Evolutionary conservation across 2,113 vertebrate genomes (phyloP).

Genomic region (Pollachius pollachius): DNA sequence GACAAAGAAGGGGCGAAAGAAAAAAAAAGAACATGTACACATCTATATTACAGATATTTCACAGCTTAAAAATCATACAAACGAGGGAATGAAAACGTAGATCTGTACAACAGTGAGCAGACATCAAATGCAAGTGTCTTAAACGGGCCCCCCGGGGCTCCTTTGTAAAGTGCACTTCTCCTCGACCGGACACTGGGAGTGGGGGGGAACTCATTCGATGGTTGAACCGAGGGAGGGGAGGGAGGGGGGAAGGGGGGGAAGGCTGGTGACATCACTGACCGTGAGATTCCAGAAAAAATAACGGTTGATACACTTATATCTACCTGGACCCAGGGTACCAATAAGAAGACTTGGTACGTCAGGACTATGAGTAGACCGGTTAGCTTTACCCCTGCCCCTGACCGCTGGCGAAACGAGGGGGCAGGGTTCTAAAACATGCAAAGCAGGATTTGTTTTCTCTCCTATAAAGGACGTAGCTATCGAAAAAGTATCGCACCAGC

Average conservation of each 20-base stretch:
- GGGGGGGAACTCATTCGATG: not conserved
- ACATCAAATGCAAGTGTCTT: conserved; percentile 17
- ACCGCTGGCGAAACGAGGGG: not conserved
- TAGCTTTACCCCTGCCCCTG: not conserved
- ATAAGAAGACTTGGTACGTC: conserved; percentile 27
- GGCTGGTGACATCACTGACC: not conserved
- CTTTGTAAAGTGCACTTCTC: conserved; percentile 21
- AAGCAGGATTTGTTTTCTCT: conserved; percentile 36
- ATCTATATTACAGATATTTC: conserved; percentile 65
- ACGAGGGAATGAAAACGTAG: conserved; percentile 30
- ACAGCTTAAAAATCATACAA: conserved; percentile 69
- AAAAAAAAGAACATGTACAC: conserved; percentile 58
- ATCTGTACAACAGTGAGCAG: conserved; percentile 49
- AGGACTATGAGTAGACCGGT: not conserved
- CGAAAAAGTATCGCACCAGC: not conserved
- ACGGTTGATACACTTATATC: not conserved
- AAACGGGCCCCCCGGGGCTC: conserved; percentile 16
- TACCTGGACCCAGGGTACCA: conserved; percentile 19
- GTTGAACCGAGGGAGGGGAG: not conserved
- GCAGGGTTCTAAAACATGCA: conserved; percentile 33
- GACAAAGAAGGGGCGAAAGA: conserved; percentile 13
- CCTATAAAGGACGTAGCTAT: conserved; percentile 42
- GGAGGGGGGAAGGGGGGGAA: not conserved
- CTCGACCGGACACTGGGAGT: not conserved
- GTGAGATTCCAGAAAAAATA: not conserved